These are phyloP conservation scores for Piprites chloris DNA, from an alignment of 2,113 vertebrate genomes.

Conservation along the genomic window DNA sequence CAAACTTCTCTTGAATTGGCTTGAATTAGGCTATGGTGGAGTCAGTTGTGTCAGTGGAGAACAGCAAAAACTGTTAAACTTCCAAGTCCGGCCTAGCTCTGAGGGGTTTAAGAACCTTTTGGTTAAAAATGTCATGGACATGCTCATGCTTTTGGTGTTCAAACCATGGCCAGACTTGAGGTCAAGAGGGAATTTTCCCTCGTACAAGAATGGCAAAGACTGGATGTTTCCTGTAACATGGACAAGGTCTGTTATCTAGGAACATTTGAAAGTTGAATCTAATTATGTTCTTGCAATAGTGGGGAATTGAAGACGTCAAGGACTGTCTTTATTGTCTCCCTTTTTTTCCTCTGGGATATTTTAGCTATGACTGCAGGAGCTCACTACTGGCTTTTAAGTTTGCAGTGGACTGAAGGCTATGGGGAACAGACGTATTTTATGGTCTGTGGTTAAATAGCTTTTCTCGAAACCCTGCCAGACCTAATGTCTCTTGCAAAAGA, in stretches of 20 bases:
- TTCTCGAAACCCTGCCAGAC: background rate
- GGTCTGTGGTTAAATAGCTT: background rate
- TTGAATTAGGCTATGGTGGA: background rate
- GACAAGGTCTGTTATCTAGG: background rate
- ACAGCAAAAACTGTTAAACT: background rate
- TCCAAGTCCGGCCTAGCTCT: background rate
- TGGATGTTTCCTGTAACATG: background rate
- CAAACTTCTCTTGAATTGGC: background rate
- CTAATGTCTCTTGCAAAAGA: background rate
- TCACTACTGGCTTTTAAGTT: background rate
- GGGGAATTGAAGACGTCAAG: background rate
- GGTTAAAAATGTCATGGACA: background rate
- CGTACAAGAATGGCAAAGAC: background rate
- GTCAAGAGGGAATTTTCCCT: background rate
- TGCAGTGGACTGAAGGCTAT: background rate
- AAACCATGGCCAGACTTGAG: background rate
- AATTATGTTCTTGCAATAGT: background rate
- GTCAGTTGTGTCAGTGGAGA: background rate
- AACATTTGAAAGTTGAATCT: background rate
- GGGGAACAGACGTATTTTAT: background rate
- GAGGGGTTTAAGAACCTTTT: background rate
- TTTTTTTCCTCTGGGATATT: background rate
- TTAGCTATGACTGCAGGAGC: background rate
- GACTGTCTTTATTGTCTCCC: background rate
- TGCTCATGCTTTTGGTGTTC: background rate